phyloP scores from a whole-genome alignment of 1,140 invertebrate species.

The Neodiprion fabricii region DNA sequence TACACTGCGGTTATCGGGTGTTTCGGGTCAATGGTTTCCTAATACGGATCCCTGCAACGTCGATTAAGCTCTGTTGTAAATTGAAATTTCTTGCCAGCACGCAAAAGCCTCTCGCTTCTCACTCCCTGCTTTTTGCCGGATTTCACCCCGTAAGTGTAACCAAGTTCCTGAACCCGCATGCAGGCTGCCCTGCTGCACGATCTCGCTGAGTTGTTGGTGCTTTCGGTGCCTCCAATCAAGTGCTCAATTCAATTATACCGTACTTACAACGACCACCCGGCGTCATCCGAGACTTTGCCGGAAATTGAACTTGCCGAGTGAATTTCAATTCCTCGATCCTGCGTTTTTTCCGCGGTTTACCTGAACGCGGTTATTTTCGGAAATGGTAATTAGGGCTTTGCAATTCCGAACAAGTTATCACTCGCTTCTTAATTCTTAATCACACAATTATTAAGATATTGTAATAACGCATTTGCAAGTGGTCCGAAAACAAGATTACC shows the following conservation, averaged over 20 bases:
- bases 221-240: background rate
- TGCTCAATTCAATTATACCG: background rate
- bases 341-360: too few relatives aligned
- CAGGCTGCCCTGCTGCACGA: background rate
- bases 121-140: background rate
- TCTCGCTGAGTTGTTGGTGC: background rate
- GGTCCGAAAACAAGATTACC: too few relatives aligned
- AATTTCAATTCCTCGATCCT: too few relatives aligned
- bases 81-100: slow-evolving; percentile 1
- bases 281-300: background rate
- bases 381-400: too few relatives aligned
- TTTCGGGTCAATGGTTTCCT: background rate
- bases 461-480: too few relatives aligned
- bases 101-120: background rate
- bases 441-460: too few relatives aligned
- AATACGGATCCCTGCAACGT: background rate
- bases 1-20: slow-evolving; percentile 1
- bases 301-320: too few relatives aligned
- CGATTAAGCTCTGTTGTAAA: background rate
- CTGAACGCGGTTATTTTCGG: too few relatives aligned
- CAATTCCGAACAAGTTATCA: too few relatives aligned
- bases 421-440: too few relatives aligned
- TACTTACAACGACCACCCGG: background rate
- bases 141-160: too few relatives aligned
- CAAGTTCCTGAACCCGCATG: too few relatives aligned